These are phyloP conservation scores for Enchytraeus crypticus DNA, from an alignment of 2,888 invertebrate species.

Conservation along the genomic window DNA sequence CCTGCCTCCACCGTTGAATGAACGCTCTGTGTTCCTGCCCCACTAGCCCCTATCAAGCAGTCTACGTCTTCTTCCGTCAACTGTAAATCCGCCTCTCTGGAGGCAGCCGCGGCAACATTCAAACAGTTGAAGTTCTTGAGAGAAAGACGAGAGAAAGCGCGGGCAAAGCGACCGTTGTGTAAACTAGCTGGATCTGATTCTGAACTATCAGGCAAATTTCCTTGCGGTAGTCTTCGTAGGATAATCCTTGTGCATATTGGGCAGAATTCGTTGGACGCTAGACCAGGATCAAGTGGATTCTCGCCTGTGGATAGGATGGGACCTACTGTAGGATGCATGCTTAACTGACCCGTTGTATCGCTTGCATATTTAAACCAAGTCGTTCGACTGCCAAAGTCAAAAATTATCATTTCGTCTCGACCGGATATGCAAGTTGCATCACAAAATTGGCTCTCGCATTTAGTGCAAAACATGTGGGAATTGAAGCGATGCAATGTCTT, in stretches of 20 bases:
- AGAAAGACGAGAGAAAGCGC: constrained; percentile 13
- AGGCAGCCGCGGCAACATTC: constrained; percentile 2
- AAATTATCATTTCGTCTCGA: constrained; percentile 14
- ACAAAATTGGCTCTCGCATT: constrained; percentile 7
- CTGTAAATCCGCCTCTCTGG: no score
- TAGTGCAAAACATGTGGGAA: not conserved
- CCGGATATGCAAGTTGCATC: constrained; percentile 5
- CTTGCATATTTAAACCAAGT: constrained; percentile 19
- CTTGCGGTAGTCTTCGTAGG: not conserved
- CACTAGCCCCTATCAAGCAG: no score
- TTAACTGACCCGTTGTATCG: constrained; percentile 17
- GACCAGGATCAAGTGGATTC: not conserved
- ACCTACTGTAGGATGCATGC: constrained; percentile 17
- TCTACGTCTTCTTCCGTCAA: not conserved
- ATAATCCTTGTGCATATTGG: constrained; percentile 9
- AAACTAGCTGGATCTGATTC: not conserved
- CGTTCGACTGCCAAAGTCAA: constrained; percentile 20
- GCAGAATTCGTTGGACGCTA: constrained; percentile 5
- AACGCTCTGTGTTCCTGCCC: not conserved
- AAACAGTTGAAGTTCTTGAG: constrained; percentile 11
- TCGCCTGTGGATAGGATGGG: not conserved
- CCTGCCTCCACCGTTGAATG: not conserved
- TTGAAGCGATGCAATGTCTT: not conserved
- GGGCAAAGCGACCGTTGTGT: not conserved
- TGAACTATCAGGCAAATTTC: not conserved